phyloP scores from a whole-genome alignment of 2,888 invertebrate species.

The Frankliniella intonsa region DNA sequence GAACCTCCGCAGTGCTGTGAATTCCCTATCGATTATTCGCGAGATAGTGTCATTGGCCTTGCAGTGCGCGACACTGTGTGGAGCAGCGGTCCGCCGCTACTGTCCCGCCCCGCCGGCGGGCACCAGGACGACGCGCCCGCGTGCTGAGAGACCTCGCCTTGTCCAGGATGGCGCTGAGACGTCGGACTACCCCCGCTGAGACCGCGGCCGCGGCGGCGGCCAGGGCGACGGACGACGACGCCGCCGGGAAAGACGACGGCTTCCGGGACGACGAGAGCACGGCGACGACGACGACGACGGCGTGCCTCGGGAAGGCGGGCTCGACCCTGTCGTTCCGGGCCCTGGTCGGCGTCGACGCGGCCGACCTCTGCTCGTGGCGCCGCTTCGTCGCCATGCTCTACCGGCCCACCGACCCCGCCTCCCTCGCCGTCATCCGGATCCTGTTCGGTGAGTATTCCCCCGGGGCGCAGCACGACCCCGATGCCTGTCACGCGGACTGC shows the following conservation, averaged over 20 bases:
- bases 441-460: constrained; percentile 64
- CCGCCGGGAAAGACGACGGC: neutral
- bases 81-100: too few species aligned
- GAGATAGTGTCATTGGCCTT: too few species aligned
- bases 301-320: neutral
- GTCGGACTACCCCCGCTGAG: neutral
- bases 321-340: constrained; percentile 8
- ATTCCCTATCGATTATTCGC: too few species aligned
- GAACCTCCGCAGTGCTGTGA: too few species aligned
- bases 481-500: too few species aligned
- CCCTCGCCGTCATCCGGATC: constrained; percentile 71
- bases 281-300: neutral
- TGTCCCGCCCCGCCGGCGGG: neutral
- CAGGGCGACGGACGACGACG: neutral
- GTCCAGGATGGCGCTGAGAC: constrained; percentile 2
- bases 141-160: neutral
- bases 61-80: too few species aligned
- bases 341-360: constrained; percentile 40
- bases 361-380: constrained; percentile 44
- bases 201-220: neutral
- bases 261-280: neutral
- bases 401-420: constrained; percentile 66
- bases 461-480: too few species aligned
- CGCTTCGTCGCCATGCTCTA: constrained; percentile 57
- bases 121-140: neutral